phyloP scores from a whole-genome alignment of 1,140 invertebrate species.

The Plodia interpunctella region DNA sequence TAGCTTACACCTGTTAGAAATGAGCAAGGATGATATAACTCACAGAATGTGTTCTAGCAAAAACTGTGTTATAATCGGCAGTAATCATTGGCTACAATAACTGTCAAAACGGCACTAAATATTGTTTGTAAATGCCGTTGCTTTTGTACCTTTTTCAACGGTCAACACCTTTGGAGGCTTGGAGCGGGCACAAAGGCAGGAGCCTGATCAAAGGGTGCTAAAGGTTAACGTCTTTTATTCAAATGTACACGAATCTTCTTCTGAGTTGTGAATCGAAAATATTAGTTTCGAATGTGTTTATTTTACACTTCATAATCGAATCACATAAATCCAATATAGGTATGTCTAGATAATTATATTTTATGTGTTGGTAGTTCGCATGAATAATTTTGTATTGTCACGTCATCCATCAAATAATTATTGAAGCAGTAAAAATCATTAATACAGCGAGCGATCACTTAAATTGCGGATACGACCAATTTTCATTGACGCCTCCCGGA shows the following conservation, averaged over 20 bases:
- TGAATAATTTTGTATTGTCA: conserved; percentile 16
- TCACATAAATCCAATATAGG: no score
- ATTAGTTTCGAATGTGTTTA: conserved; percentile 9
- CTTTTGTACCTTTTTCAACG: conserved; percentile 55
- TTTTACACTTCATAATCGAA: conserved; percentile 7
- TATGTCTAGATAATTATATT: no score
- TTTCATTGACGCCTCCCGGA: conserved; percentile 19
- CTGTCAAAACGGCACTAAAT: conserved; percentile 72
- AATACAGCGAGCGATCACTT: conserved; percentile 25
- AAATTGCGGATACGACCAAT: conserved; percentile 37
- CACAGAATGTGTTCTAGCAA: conserved; percentile 27
- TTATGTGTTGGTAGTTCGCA: no score
- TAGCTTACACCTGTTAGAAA: conserved; percentile 36
- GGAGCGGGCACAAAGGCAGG: conserved; percentile 37
- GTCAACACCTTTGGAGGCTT: conserved; percentile 60
- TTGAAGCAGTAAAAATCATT: conserved; percentile 40
- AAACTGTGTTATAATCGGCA: conserved; percentile 60
- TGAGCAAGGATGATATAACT: no score
- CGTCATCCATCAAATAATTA: conserved; percentile 44
- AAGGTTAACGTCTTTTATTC: conserved; percentile 27
- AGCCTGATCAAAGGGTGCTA: conserved; percentile 36
- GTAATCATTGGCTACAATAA: conserved; percentile 71
- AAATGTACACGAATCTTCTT: neutral
- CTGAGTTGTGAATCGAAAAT: conserved; percentile 6
- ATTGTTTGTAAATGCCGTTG: conserved; percentile 71